Evolutionary conservation across 2,113 vertebrate species (phyloP), one percentile per base, ranked within the genome.

Genomic region (Cathartes aura): DNA sequence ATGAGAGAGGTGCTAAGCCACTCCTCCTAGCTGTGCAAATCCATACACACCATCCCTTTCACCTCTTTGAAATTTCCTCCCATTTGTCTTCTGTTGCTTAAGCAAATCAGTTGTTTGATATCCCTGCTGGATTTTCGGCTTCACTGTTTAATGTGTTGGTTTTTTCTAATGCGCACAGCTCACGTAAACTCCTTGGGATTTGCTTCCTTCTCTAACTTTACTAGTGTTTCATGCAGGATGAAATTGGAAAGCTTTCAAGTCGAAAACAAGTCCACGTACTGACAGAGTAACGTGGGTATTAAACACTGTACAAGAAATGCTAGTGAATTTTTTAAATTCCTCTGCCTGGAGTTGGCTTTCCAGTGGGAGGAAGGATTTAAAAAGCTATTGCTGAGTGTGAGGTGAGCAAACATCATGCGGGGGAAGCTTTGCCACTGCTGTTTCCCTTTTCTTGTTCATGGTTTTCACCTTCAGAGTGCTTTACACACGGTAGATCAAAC

Each of bases 221-320:
- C 21, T 55, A 29, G 9, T 47, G 26, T 71, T 85, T 84, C 43
- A 45, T 2, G 3, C 26, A 36, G 29, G 32, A 72, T 67, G 70
- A 91, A 93, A 87, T 22, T 58, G 42, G 29, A 89, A 95, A 66
- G 13, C 32, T 93, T 91, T 95, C 72, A 95, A 56, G 47, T 34
- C 27, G 83, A 53, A 82, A 94, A 66, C 7, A 47, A 59, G 32
- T 67, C n/a, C 30, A 26, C 0, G 0, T 53, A 12, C 22, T 78
- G 59, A 21, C 16, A 68, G 36, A 63, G 42, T 23, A 75, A 52
- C 0, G 2, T 13, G 32, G 9, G 3, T 63, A 58, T 74, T 92
- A 70, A 93, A 38, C 36, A 34, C 47, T 13, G 22, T 55, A 34
- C 2, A 36, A 58, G 38, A 82, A 91, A 89, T 34, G 24, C 13